Conservation (phyloP, 2,797 vertebrate species). For the Halcyon badia region DNA sequence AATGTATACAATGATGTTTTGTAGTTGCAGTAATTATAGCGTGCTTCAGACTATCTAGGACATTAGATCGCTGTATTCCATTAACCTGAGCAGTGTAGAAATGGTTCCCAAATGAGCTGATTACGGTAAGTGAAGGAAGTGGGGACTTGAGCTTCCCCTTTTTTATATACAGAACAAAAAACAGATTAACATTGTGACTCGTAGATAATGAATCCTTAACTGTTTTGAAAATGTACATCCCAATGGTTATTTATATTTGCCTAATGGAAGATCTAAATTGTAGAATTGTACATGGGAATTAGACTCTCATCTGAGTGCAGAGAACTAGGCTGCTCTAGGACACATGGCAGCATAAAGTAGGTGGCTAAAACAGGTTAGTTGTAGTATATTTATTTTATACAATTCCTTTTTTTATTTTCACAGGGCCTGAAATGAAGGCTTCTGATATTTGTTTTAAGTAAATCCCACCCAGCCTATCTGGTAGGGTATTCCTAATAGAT, state of each 20-base stretch:
- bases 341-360: neutral
- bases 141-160: accelerated
- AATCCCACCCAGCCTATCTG: neutral
- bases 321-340: neutral
- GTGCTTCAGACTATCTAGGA: neutral
- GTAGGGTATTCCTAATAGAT: neutral
- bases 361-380: neutral
- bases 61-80: neutral
- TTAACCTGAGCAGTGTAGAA: neutral
- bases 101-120: neutral
- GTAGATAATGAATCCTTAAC: neutral
- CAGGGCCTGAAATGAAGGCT: neutral
- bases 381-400: neutral
- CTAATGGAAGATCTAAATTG: neutral
- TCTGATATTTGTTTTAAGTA: neutral
- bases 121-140: neutral
- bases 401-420: neutral
- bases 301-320: neutral
- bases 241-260: neutral
- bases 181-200: accelerated
- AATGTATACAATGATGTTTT: neutral
- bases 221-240: neutral
- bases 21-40: neutral
- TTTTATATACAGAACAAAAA: neutral
- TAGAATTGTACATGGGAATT: neutral